phyloP scores from a whole-genome alignment of 2,113 vertebrate genomes.

The Fulmarus glacialis region DNA sequence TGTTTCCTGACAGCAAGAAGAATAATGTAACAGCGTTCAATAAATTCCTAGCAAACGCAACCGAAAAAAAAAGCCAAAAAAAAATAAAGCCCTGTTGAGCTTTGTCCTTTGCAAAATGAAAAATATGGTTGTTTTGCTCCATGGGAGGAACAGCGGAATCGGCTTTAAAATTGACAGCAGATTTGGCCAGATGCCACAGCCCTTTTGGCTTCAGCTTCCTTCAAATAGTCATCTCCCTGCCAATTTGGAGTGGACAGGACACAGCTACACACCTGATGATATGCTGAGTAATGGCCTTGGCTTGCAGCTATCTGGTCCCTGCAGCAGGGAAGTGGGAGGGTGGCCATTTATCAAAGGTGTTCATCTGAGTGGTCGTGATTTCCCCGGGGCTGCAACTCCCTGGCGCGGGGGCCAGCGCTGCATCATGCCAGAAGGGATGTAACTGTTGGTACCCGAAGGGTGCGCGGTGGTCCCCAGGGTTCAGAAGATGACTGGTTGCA shows the following conservation, averaged over 20 bases:
- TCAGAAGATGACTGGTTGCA: neutral
- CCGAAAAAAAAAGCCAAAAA: fast-evolving
- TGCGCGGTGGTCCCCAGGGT: neutral
- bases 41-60: constrained; percentile 12
- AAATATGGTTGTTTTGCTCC: constrained; percentile 59
- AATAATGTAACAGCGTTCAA: neutral
- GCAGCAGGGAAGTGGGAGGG: constrained; percentile 29
- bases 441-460: neutral
- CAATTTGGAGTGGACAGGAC: constrained; percentile 33
- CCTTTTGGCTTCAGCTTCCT: constrained; percentile 34
- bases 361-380: neutral
- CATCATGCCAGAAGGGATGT: neutral
- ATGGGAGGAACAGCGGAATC: neutral
- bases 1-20: constrained; percentile 35
- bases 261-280: constrained; percentile 63
- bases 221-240: constrained; percentile 27
- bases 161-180: neutral
- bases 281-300: constrained; percentile 46
- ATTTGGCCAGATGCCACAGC: constrained; percentile 10
- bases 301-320: constrained; percentile 45
- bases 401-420: neutral
- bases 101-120: constrained; percentile 47
- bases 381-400: neutral
- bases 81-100: neutral
- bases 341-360: neutral